Conservation (phyloP, 2,113 vertebrate species). For the Enhydra lutris region DNA sequence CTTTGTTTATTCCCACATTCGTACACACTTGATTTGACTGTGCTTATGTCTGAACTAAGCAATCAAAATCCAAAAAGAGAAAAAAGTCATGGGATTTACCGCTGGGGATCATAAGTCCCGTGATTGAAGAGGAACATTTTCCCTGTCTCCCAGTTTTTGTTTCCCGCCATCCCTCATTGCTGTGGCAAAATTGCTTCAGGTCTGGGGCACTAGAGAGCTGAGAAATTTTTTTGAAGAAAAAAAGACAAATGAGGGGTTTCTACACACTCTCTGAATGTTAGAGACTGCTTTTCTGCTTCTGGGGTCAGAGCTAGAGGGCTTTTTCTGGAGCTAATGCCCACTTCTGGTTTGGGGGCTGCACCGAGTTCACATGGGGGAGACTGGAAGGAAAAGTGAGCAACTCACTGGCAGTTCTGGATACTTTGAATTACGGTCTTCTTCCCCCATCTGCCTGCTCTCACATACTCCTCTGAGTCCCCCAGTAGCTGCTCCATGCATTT, state of each 20-base stretch:
- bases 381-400: no score
- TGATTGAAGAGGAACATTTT: neutral
- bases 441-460: accelerated
- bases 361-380: accelerated
- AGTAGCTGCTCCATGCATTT: accelerated
- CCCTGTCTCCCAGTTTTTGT: neutral
- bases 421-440: neutral
- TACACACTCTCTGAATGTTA: neutral
- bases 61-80: neutral
- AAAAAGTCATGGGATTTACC: neutral
- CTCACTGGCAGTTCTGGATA: neutral
- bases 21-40: neutral
- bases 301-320: neutral
- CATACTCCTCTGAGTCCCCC: neutral
- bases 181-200: neutral
- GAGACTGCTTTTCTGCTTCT: neutral
- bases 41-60: neutral
- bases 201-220: neutral
- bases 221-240: neutral
- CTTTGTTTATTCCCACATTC: neutral
- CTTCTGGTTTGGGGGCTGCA: neutral
- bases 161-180: neutral
- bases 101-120: no score
- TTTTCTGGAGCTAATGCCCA: neutral
- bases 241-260: neutral